Conservation (phyloP, 2,797 vertebrate species). For the Lepilemur ruficaudatus region DNA sequence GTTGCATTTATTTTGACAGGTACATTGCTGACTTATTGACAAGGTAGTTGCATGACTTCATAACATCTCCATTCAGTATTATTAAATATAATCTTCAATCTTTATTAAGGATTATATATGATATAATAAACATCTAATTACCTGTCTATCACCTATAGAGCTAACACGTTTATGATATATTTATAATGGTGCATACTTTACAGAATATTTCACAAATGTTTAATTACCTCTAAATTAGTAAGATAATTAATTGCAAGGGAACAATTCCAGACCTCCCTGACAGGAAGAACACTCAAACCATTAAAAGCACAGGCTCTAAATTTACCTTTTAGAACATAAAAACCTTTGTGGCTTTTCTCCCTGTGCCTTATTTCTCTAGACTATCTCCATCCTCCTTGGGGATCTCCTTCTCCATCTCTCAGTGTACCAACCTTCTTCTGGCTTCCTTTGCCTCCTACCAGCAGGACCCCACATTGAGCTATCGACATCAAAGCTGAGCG, state of each 20-base stretch:
- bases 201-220: neutral
- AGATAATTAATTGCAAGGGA: neutral
- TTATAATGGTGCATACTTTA: neutral
- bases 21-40: neutral
- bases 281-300: neutral
- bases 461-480: neutral
- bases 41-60: neutral
- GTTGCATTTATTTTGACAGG: neutral
- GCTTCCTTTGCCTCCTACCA: neutral
- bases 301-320: neutral
- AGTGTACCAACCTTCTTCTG: neutral
- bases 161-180: neutral
- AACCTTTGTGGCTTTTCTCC: neutral
- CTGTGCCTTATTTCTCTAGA: too few species aligned
- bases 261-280: neutral
- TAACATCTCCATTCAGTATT: neutral
- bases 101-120: neutral
- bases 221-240: conserved; percentile 21
- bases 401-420: neutral
- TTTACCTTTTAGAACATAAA: neutral
- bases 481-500: neutral
- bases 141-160: neutral
- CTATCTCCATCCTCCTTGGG: neutral
- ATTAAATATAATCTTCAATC: neutral
- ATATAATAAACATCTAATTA: neutral